phyloP scores from a whole-genome alignment of 2,113 vertebrate species.

The Capreolus pygargus region DNA sequence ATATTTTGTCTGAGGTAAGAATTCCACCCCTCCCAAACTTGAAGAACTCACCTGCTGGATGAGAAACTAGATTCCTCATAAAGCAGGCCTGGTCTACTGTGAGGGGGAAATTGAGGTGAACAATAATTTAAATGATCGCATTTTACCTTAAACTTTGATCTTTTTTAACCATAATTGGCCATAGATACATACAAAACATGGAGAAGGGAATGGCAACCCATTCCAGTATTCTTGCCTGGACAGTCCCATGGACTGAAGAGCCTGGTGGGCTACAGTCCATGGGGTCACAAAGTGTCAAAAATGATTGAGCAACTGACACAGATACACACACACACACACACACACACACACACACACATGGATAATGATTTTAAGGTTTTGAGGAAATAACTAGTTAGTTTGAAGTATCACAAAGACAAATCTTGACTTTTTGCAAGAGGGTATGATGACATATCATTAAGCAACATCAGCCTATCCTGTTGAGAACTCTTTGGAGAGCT shows the following conservation, averaged over 20 bases:
- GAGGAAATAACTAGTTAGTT: neutral
- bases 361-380: neutral
- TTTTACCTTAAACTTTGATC: neutral
- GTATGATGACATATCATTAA: neutral
- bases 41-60: neutral
- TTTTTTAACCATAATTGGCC: neutral
- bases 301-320: neutral
- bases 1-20: neutral
- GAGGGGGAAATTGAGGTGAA: neutral
- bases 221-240: neutral
- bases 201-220: neutral
- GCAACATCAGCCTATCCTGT: neutral
- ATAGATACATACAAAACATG: neutral
- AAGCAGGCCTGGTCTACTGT: neutral
- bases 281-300: neutral
- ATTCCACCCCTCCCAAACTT: neutral
- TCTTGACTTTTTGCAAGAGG: neutral
- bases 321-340: no score
- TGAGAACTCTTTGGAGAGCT: conserved; percentile 6
- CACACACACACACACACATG: neutral
- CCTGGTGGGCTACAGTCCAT: neutral
- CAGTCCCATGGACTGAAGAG: neutral
- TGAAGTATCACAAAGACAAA: neutral
- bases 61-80: neutral
- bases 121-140: neutral